Evolutionary conservation across 2,888 invertebrate species (phyloP).

Genomic region (Caenorhabditis wallacei): DNA sequence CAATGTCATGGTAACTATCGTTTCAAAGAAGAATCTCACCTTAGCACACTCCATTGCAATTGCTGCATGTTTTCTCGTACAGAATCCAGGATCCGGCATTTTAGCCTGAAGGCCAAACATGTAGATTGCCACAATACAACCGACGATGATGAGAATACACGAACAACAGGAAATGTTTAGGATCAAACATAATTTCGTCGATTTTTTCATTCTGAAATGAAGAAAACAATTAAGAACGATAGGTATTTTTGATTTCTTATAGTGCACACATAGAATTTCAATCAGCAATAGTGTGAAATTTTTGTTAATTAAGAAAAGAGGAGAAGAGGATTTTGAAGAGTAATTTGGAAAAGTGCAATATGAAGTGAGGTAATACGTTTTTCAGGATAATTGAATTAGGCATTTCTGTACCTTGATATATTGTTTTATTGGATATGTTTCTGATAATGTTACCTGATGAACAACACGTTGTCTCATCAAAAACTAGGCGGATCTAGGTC

Average conservation of each 20-base stretch:
- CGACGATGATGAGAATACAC: conserved; percentile 48
- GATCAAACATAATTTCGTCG: conserved; percentile 49
- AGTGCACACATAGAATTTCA: background rate
- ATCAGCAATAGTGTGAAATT: background rate
- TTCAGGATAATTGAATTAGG: no score
- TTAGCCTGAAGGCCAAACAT: conserved; percentile 40
- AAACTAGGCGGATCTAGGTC: no score
- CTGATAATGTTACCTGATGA: no score
- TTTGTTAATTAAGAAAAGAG: background rate
- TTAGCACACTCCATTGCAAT: conserved; percentile 55
- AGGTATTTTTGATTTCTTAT: background rate
- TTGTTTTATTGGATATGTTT: no score
- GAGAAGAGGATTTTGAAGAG: background rate
- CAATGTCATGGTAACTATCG: no score
- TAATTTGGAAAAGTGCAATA: background rate
- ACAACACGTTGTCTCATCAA: no score
- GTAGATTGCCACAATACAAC: conserved; percentile 50
- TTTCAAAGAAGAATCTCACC: conserved; percentile 1
- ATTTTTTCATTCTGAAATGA: conserved; percentile 41
- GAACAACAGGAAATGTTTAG: conserved; percentile 49
- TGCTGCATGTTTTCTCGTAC: conserved; percentile 46
- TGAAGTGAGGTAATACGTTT: no score
- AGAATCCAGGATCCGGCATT: conserved; percentile 57
- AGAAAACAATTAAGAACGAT: background rate
- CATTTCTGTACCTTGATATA: no score